A percentile compares a stretch with the other conserved stretches of the same genome.
Evolutionary conservation across 2,888 invertebrate genomes (phyloP).

Genomic region (Andrena camellia): DNA sequence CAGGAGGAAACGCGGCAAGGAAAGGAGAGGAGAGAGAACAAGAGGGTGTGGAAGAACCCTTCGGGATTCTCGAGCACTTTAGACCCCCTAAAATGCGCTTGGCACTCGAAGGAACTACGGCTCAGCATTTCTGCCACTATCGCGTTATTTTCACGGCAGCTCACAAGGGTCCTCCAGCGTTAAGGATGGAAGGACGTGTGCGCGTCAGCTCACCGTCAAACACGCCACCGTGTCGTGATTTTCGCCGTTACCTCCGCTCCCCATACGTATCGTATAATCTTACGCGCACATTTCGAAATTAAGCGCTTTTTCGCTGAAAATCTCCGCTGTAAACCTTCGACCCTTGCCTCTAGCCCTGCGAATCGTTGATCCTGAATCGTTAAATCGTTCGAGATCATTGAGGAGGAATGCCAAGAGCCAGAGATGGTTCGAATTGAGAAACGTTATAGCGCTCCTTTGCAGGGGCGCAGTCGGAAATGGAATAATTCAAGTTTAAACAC

Average conservation of each 20-base stretch:
- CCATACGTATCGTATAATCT: not conserved
- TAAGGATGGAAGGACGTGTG: conserved; percentile 46
- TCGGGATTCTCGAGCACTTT: conserved; percentile 61
- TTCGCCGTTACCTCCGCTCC: conserved; percentile 2
- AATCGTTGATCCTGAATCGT: not conserved
- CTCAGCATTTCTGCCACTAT: conserved; percentile 72
- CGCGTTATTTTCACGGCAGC: conserved; percentile 72
- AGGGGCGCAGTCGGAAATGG: not conserved
- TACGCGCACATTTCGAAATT: not conserved
- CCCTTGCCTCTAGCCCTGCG: not conserved
- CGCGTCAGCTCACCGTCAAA: conserved; percentile 51
- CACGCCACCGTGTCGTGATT: conserved; percentile 34
- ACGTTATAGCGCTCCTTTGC: not conserved
- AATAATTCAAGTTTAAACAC: conserved; percentile 50
- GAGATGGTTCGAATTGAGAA: not conserved
- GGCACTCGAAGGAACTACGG: conserved; percentile 62
- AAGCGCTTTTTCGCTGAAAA: not conserved
- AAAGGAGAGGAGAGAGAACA: conserved; percentile 11
- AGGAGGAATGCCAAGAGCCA: not conserved
- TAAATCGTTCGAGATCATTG: not conserved
- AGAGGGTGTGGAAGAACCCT: conserved; percentile 55
- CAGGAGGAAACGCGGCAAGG: conserved; percentile 13
- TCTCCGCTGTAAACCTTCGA: not conserved
- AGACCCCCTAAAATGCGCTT: conserved; percentile 63
- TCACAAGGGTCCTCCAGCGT: conserved; percentile 54